Evolutionary conservation across 92 coral and sea anemone genomes (phyloP).

Genomic region (Paramuricea clavata): DNA sequence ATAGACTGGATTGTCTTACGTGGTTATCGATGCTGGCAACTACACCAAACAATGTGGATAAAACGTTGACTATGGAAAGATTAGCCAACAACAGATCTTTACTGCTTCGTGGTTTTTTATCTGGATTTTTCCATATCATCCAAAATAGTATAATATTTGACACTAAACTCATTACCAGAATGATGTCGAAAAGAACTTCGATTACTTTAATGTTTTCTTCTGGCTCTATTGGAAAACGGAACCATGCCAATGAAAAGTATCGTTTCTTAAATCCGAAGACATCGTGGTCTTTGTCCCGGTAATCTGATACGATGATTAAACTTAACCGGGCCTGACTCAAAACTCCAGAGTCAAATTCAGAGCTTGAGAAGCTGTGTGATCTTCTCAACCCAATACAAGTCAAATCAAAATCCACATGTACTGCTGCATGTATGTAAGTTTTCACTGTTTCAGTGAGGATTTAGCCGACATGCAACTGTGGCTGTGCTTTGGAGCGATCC

Average conservation of each 20-base stretch:
- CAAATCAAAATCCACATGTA: no score
- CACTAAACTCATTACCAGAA: not conserved
- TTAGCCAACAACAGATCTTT: not conserved
- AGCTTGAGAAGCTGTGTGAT: no score
- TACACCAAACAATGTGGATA: not conserved
- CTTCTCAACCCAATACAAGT: no score
- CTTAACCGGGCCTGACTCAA: no score
- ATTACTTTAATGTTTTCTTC: not conserved
- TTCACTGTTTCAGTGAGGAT: no score
- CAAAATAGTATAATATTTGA: slow-evolving; percentile 16
- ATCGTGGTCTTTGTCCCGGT: no score
- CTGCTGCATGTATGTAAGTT: no score
- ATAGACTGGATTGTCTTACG: not conserved
- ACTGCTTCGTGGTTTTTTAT: not conserved
- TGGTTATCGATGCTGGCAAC: not conserved
- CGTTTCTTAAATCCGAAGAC: not conserved
- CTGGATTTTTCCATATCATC: slow-evolving; percentile 24
- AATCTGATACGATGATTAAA: no score
- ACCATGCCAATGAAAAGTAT: slow-evolving; percentile 7
- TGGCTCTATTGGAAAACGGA: slow-evolving; percentile 14
- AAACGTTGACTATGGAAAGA: slow-evolving; percentile 6
- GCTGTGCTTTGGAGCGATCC: no score
- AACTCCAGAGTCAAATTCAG: no score
- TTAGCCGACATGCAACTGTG: no score
- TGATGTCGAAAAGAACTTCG: not conserved